Evolutionary conservation across 1,140 invertebrate species (phyloP), one percentile per base, ranked within the genome.

Genomic region (Megathymus violae): DNA sequence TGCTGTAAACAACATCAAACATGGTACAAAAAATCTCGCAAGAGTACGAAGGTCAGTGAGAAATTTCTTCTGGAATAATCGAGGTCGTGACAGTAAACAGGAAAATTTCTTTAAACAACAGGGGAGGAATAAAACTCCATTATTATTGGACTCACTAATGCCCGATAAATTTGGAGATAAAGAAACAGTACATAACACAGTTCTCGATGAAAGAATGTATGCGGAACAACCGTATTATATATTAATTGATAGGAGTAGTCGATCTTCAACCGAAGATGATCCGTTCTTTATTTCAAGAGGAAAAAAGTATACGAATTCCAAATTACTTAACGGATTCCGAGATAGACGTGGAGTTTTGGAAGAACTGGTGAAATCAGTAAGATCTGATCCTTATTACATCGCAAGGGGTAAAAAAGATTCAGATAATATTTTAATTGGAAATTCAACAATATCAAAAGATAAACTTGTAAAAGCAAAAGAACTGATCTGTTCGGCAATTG

Each of bases 321-420:
- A 78, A 17, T 50, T 78, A 5, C 27, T 56, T 0, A 75, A 85
- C 66, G 67, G 71, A 11, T 54, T 62, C 6, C 76, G 87, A 56
- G 85, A 74, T 38, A 66, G 88, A 60, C 85, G 88, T 1, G 85
- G 85, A 19, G 80, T 80, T 0, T 61, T 91, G 22, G 88, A 91
- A 65, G 83, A 91, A 50, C 72, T 91, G 9, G 78, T 89, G 0
- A 89, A 89, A 73, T 85, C 84, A 0, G 82, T 91, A 6, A 69
- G 84, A 15, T 87, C 88, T 34, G 88, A 91, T 69, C 88, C 88
- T n/a, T 91, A 76, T 67, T 89, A 88, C 50, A 89, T 89, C 40
- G 85, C 85, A 0, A 69, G 88, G 73, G 88, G 88, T 17, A 91
- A 91, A 65, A 91, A 88, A 50, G 65, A 79, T 63, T 13, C 13